Evolutionary conservation across 2,113 vertebrate species (phyloP).

Genomic region (Rhipidura dahli): DNA sequence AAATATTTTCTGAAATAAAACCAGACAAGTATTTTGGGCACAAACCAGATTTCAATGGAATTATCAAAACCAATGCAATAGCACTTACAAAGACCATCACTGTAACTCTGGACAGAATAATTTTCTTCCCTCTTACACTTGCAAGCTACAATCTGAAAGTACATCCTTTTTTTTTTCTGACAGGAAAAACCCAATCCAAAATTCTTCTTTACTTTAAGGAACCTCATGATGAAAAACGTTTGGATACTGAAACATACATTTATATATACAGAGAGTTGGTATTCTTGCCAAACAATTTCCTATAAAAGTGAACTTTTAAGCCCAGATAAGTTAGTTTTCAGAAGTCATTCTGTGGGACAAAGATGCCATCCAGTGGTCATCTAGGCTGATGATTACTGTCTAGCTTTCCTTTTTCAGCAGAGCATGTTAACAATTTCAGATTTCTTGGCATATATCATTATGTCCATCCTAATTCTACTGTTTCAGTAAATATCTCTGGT

Average conservation of each 20-base stretch:
- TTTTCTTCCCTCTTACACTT: neutral
- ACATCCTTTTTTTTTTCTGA: neutral
- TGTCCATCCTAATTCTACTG: neutral
- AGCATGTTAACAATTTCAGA: neutral
- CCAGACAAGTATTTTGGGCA: neutral
- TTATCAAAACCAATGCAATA: neutral
- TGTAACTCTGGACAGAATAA: neutral
- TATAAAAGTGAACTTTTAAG: neutral
- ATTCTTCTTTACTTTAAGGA: neutral
- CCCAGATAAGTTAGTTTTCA: neutral
- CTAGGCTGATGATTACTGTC: neutral
- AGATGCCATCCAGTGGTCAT: constrained; percentile 72
- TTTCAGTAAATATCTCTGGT: neutral
- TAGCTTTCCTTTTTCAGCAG: neutral
- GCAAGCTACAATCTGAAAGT: neutral
- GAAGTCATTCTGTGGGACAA: constrained; percentile 30
- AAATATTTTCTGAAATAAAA: neutral
- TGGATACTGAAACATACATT: neutral
- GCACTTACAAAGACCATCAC: neutral
- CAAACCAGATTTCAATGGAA: neutral
- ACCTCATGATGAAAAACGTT: neutral
- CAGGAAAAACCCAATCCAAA: neutral
- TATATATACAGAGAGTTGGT: neutral
- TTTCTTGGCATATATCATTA: neutral
- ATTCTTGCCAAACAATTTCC: neutral